These are phyloP conservation scores for Paralvinella palmiformis DNA, from an alignment of 1,140 invertebrate genomes.

Conservation along the genomic window DNA sequence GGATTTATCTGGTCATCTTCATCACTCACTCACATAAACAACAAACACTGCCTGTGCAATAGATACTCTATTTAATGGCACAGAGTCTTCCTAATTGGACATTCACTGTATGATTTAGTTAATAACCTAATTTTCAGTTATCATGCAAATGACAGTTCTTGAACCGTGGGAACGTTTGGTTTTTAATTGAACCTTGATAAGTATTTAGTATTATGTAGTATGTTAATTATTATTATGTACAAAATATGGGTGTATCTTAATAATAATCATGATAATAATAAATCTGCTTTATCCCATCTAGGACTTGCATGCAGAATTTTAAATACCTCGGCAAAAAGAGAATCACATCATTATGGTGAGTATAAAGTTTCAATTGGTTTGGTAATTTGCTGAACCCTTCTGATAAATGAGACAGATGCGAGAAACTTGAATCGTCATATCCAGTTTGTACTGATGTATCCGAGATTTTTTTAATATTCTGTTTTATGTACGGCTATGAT, in stretches of 20 bases:
- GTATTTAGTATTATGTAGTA: not conserved
- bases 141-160: too few species aligned
- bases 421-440: not conserved
- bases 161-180: too few species aligned
- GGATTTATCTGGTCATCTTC: too few species aligned
- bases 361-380: not conserved
- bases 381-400: not conserved
- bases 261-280: too few species aligned
- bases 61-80: too few species aligned
- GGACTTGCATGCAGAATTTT: slow-evolving; percentile 78
- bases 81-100: too few species aligned
- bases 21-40: too few species aligned
- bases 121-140: too few species aligned
- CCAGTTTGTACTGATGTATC: not conserved
- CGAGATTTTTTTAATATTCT: not conserved
- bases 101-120: too few species aligned
- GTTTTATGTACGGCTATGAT: not conserved
- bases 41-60: too few species aligned
- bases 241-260: too few species aligned
- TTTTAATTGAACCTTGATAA: too few species aligned
- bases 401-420: not conserved
- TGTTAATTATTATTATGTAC: slow-evolving; percentile 33
- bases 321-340: slow-evolving; percentile 78
- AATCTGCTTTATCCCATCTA: slow-evolving; percentile 51
- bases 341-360: slow-evolving; percentile 55